Conservation (phyloP, 2,888 invertebrate species). For the Lithophane semibrunnea region DNA sequence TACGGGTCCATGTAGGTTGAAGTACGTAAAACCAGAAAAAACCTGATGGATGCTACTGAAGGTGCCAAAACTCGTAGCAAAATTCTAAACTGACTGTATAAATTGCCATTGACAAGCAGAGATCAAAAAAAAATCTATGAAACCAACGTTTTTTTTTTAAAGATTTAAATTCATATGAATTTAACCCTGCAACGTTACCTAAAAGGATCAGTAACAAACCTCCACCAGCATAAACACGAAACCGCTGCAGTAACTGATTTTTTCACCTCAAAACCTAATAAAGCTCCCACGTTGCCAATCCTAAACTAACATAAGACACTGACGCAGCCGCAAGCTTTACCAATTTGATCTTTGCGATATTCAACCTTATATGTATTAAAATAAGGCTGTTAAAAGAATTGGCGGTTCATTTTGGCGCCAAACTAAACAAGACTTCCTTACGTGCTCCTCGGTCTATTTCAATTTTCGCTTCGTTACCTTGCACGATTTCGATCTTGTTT, state of each 20-base stretch:
- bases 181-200: background rate
- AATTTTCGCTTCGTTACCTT: slow-evolving; percentile 79
- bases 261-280: slow-evolving; percentile 71
- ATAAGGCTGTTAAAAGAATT: slow-evolving; percentile 59
- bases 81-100: no score
- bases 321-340: slow-evolving; percentile 53
- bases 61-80: no score
- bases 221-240: slow-evolving; percentile 31
- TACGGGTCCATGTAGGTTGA: no score
- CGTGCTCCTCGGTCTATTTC: slow-evolving; percentile 74
- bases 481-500: slow-evolving; percentile 64
- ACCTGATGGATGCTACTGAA: no score
- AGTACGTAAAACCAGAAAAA: no score
- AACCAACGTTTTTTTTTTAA: background rate
- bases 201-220: slow-evolving; percentile 17
- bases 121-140: background rate
- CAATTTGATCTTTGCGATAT: slow-evolving; percentile 42
- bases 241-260: slow-evolving; percentile 58
- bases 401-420: slow-evolving; percentile 57
- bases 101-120: no score
- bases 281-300: slow-evolving; percentile 71
- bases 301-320: slow-evolving; percentile 74
- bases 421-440: slow-evolving; percentile 73
- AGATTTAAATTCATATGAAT: background rate
- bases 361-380: slow-evolving; percentile 57